Conservation (phyloP, 1,140 invertebrate genomes). For the Papilio polytes region DNA sequence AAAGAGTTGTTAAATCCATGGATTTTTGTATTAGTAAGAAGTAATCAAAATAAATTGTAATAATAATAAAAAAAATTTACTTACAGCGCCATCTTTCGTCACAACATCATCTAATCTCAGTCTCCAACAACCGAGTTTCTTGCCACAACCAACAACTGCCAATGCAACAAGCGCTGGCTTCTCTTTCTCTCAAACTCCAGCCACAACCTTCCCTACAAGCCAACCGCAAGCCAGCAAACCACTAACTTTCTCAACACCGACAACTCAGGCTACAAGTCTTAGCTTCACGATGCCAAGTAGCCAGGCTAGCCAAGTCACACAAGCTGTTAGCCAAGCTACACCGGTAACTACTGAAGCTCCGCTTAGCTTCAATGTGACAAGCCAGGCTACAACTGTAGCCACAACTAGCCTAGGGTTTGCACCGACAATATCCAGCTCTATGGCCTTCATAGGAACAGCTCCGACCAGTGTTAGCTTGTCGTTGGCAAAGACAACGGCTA, state of each 20-base stretch:
- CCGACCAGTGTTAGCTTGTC: neutral
- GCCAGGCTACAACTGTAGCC: slow-evolving; percentile 35
- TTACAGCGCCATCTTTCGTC: slow-evolving; percentile 25
- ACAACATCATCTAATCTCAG: neutral
- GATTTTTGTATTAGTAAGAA: too few relatives aligned
- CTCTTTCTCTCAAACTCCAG: neutral
- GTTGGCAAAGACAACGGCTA: neutral
- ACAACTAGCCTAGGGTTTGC: slow-evolving; percentile 25
- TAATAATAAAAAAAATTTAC: too few relatives aligned
- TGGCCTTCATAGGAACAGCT: neutral
- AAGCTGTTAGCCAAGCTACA: slow-evolving; percentile 10
- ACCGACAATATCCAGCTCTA: neutral
- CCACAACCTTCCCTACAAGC: neutral
- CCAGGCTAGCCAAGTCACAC: slow-evolving; percentile 11
- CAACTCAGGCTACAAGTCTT: neutral
- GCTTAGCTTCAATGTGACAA: slow-evolving; percentile 32
- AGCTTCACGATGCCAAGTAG: neutral
- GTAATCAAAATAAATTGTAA: too few relatives aligned
- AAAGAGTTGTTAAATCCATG: too few relatives aligned
- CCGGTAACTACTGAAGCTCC: slow-evolving; percentile 37
- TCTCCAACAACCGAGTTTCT: slow-evolving; percentile 6
- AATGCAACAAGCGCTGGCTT: neutral
- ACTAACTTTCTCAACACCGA: neutral
- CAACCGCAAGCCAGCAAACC: slow-evolving; percentile 9
- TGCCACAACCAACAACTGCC: neutral